Evolutionary conservation across 1,140 invertebrate species (phyloP).

Genomic region (Hyles euphorbiae): DNA sequence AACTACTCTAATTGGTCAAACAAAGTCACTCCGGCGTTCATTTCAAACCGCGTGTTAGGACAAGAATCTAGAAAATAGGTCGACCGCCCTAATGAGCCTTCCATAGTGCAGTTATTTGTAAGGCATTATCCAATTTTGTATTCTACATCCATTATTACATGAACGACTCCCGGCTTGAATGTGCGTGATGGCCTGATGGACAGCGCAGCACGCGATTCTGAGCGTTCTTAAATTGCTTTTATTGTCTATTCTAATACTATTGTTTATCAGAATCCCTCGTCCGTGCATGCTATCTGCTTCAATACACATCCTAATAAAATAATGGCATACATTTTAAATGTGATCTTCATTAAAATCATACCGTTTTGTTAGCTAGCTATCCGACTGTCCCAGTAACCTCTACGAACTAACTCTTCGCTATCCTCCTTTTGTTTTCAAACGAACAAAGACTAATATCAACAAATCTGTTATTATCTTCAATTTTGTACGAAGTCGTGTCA

Average conservation of each 20-base stretch:
- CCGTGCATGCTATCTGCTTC: not conserved
- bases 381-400: conserved; percentile 34
- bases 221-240: conserved; percentile 9
- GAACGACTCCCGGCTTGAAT: conserved; percentile 31
- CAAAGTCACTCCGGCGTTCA: not conserved
- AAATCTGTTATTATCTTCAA: conserved; percentile 14
- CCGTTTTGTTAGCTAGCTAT: conserved; percentile 9
- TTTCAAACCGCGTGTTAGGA: conserved; percentile 9
- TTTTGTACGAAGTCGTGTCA: conserved; percentile 25
- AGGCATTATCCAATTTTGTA: conserved; percentile 59
- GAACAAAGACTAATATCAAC: conserved; percentile 31
- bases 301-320: conserved; percentile 4
- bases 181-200: conserved; percentile 43
- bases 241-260: conserved; percentile 12
- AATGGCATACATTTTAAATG: conserved; percentile 5
- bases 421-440: conserved; percentile 26
- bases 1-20: no score
- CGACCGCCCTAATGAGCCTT: conserved; percentile 34
- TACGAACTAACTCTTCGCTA: conserved; percentile 15
- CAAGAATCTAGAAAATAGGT: conserved; percentile 39
- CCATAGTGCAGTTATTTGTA: conserved; percentile 37
- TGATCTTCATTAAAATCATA: conserved; percentile 21
- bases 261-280: conserved; percentile 12
- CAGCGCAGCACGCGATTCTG: conserved; percentile 42
- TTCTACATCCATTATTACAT: conserved; percentile 50